A percentile compares a stretch with the other conserved stretches of the same genome.
phyloP scores from a whole-genome alignment of 1,140 invertebrate species.

The Drosophila mojavensis region DNA sequence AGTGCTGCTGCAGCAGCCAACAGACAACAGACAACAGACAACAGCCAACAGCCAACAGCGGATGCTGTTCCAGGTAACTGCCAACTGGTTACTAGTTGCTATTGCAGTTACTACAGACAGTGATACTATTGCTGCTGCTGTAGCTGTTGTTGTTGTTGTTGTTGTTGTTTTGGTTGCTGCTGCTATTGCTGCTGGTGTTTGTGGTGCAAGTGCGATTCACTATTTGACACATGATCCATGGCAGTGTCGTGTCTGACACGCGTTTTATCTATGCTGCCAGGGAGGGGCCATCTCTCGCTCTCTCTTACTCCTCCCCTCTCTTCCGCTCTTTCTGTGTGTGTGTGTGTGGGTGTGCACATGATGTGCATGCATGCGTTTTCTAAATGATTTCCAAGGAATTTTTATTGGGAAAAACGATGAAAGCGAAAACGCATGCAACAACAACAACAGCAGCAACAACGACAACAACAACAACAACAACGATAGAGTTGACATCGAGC shows the following conservation, averaged over 20 bases:
- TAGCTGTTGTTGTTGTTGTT: conserved; percentile 7
- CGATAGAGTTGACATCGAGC: conserved; percentile 41
- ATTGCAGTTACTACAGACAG: conserved; percentile 23
- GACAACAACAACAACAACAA: conserved; percentile 16
- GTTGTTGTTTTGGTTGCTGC: background rate
- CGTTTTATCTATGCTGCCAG: conserved; percentile 70
- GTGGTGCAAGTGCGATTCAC: conserved; percentile 62
- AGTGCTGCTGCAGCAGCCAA: conserved; percentile 1
- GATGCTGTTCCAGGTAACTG: conserved; percentile 47
- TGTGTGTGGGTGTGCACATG: conserved; percentile 63
- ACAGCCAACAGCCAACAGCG: background rate
- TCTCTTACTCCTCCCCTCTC: no score
- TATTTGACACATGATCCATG: conserved; percentile 81
- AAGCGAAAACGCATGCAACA: conserved; percentile 51
- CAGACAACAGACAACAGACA: background rate
- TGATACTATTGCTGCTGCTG: conserved; percentile 22
- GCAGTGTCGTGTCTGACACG: conserved; percentile 78
- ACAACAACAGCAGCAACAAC: conserved; percentile 3
- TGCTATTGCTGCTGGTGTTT: conserved; percentile 10
- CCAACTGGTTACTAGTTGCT: conserved; percentile 53
- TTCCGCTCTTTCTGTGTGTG: background rate
- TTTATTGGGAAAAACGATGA: conserved; percentile 72
- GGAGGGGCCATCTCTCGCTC: conserved; percentile 3
- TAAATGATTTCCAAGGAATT: conserved; percentile 80
- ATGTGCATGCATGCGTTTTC: conserved; percentile 80